Evolutionary conservation across 2,797 vertebrate genomes (phyloP), one percentile per base, ranked within the genome.

Genomic region (Chrysocyon brachyurus): DNA sequence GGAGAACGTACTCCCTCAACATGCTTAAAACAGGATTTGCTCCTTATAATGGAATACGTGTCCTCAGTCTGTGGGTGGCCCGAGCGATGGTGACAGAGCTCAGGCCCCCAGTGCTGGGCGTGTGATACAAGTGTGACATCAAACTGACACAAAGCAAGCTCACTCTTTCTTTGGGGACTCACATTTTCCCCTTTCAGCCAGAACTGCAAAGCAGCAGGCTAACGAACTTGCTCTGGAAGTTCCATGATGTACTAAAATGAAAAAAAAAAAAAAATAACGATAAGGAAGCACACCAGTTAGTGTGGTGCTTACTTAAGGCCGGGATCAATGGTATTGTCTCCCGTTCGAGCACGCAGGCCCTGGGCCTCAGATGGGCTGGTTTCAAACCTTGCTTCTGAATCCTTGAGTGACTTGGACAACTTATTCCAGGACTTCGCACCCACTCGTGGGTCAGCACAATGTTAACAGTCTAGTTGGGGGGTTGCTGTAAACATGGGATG

Each of bases 331-430:
- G 21, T 1, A 3, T 7, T 12, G 6, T 16, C 57, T 46, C 33
- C n/a, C 2, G 24, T 77, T 75, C 22, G 19, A 56, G 66, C 31
- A 9, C 5, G 0, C 12, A 21, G 12, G 11, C 40, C 33, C 33
- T 3, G 0, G 54, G 28, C 57, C 31, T 2, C 57, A 28, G 11
- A 31, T 3, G 0, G 0, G 0, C 0, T 19, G 36, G 3, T 4
- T 33, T 54, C 28, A 3, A 7, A 14, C 40, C 33, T 66, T 10
- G 57, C 68, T 14, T 61, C 82, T 63, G 66, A 15, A 1, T 3
- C 6, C 12, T 21, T n/a, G 17, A 6, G 26, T 28, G 64, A 16
- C 36, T 5, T 22, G 85, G 31, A 12, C 0, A 0, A 31, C 36
- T 85, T 24, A 1, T 31, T n/a, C 19, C 16, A 1, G 7, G 1